Base-by-base conservation (phyloP, 2,113 vertebrate genomes). In the Vicugna pacos region DNA sequence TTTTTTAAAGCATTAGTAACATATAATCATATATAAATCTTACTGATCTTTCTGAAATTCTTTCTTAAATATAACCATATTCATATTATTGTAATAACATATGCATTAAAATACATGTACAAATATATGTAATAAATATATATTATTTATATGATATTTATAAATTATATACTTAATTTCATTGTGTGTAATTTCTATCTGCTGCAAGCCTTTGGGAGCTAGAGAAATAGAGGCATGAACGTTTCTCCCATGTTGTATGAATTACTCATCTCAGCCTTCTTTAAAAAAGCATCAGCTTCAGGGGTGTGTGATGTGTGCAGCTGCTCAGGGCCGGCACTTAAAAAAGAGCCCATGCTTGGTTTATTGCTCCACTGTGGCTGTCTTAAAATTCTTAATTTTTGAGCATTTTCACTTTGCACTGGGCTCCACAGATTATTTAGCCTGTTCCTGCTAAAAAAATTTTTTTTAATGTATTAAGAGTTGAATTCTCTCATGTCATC, bases 21-120 rank as follows among this genome's bases (percentile, higher is more conserved):
- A 67, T 58, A 46, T 52, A 60, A 73, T 1, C 8, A 67, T 67
- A 69, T 42, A 9, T 35, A 69, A 1, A 75, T 28, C 24, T 94
- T 77, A 35, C 28, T 81, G 58, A 87, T 69, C 16, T 88, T 91
- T 19, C 52, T 87, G 32, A 92, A 85, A 81, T 93, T 91, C 26
- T 79, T 90, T 83, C 60, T 81, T 64, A 88, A 62, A 79, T 54
- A 62, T 32, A 90, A 73, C 50, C 14, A 56, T 86, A 64, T 95
- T 77, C 13, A 84, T 70, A 93, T 75, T 87, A 77, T 22, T 77
- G 11, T n/a, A 79, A 88, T 81, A 89, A 35, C 5, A 67, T 38
- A 38, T 54, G 16, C 22, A 90, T 83, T 83, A 92, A 85, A 89
- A 93, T 86, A 50, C 22, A 96, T 38, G 54, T 10, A 81, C 15